Base-by-base conservation (phyloP, 2,113 vertebrate species). In the Dicerorhinus sumatrensis region DNA sequence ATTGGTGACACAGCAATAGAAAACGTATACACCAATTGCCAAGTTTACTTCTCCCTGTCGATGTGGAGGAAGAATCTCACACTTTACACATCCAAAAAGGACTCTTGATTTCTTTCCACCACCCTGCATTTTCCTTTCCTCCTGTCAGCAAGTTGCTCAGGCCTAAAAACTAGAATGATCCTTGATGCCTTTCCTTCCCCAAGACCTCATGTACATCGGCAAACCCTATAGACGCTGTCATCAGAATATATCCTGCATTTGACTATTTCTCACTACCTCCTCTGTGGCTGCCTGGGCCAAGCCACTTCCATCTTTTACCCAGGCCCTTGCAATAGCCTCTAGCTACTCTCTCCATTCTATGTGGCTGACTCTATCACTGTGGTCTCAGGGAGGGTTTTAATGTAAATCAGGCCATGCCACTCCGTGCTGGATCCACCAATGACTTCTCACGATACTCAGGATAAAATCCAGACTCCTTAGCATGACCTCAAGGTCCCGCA, bases 1-100 rank as follows among this genome's bases (percentile, higher is more conserved):
- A 92, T 82, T 89, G 76, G 93, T 88, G 88, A 96, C 25, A 51
- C 33, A 67, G 54, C 83, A 76, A 90, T 87, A 88, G 75, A 87
- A 97, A 96, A 72, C n/a, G 20, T 58, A 91, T 18, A 73, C 14
- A 60, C 21, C 63, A 65, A 39, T 20, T 88, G 81, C 95, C 91
- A 96, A 97, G 70, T 96, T 88, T 86, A 72, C 58, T 91, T 84
- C 60, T 72, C 76, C 72, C 23, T 0, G 0, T 79, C 84, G 84
- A 0, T 36, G 12, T 88, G 42, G 36, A 82, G 51, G 82, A 96
- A 88, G 76, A 96, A 92, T 65, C 76, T 86, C 23, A 70, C n/a
- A 54, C 77, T 93, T 94, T 39, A 21, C 25, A 80, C 14, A 81
- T 67, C 21, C 56, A 54, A 65, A 94, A 92, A 51, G 11, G 73